Conservation (phyloP, 2,797 vertebrate genomes). For the Spea hammondii region DNA sequence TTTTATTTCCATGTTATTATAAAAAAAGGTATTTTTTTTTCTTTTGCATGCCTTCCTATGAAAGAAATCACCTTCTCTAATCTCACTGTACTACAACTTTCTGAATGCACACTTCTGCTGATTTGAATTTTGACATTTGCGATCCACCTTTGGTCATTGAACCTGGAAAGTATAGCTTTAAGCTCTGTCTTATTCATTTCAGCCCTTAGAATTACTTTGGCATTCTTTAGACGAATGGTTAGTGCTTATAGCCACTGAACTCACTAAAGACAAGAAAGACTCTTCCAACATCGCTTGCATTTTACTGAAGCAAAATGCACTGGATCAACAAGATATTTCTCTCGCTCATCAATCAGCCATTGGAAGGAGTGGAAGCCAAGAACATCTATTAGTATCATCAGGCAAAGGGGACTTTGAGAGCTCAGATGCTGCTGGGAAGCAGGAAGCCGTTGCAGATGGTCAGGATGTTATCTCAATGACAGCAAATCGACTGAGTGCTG, state of each 20-base stretch:
- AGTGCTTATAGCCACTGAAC: constrained; percentile 91
- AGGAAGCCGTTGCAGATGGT: constrained; percentile 79
- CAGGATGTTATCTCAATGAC: constrained; percentile 98
- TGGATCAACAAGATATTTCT: constrained; percentile 68
- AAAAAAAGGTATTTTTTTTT: no score
- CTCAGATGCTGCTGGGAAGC: constrained; percentile 67
- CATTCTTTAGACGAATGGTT: constrained; percentile 98
- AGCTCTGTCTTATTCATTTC: constrained; percentile 54
- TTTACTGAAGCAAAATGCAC: constrained; percentile 83
- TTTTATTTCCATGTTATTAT: neutral
- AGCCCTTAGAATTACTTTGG: constrained; percentile 96
- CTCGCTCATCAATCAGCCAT: constrained; percentile 65
- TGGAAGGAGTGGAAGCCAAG: constrained; percentile 57
- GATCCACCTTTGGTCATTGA: neutral
- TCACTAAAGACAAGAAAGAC: constrained; percentile 81
- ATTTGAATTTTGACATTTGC: neutral
- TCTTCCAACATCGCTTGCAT: constrained; percentile 87
- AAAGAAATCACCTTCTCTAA: neutral
- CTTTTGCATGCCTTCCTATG: neutral
- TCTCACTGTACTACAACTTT: neutral
- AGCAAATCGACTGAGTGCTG: constrained; percentile 91
- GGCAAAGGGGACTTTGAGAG: constrained; percentile 58
- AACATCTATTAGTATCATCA: constrained; percentile 58
- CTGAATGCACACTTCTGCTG: neutral
- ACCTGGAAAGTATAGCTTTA: constrained; percentile 9